phyloP scores from a whole-genome alignment of 1,140 invertebrate species.

The Arion vulgaris region DNA sequence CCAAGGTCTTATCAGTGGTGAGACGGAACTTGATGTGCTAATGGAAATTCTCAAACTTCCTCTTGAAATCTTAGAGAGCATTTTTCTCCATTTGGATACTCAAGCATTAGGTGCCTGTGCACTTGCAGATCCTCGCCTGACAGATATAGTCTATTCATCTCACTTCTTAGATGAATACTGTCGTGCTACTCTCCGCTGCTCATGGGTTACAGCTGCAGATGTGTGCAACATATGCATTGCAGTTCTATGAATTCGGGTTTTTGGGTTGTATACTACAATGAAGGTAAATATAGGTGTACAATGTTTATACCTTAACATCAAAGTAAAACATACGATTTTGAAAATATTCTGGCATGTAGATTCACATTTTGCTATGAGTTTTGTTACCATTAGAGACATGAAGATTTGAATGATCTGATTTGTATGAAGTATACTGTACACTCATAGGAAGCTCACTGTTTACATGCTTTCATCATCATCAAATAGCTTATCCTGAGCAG shows the following conservation, averaged over 20 bases:
- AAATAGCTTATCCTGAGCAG: no score
- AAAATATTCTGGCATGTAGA: no score
- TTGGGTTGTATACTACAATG: slow-evolving; percentile 29
- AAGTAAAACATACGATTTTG: no score
- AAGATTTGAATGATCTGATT: no score
- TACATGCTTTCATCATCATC: no score
- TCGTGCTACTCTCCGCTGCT: slow-evolving; percentile 17
- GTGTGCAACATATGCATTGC: not conserved
- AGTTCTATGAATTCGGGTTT: slow-evolving; percentile 30
- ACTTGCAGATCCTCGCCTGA: slow-evolving; percentile 26
- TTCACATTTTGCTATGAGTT: no score
- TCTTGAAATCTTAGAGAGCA: slow-evolving; percentile 29
- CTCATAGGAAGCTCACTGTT: no score
- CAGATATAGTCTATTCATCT: slow-evolving; percentile 25
- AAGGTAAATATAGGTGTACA: no score
- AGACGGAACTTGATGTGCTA: not conserved
- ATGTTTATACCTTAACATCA: no score
- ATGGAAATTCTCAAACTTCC: slow-evolving; percentile 31
- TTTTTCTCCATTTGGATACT: slow-evolving; percentile 37
- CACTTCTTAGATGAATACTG: slow-evolving; percentile 34
- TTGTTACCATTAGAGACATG: no score
- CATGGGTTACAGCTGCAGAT: slow-evolving; percentile 22
- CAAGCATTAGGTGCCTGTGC: slow-evolving; percentile 29
- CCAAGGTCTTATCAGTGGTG: not conserved
- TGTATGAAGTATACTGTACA: no score